A percentile compares a stretch with the other conserved stretches of the same genome.
These are phyloP conservation scores for Rafetus swinhoei DNA, from an alignment of 2,113 vertebrate species.

Conservation along the genomic window DNA sequence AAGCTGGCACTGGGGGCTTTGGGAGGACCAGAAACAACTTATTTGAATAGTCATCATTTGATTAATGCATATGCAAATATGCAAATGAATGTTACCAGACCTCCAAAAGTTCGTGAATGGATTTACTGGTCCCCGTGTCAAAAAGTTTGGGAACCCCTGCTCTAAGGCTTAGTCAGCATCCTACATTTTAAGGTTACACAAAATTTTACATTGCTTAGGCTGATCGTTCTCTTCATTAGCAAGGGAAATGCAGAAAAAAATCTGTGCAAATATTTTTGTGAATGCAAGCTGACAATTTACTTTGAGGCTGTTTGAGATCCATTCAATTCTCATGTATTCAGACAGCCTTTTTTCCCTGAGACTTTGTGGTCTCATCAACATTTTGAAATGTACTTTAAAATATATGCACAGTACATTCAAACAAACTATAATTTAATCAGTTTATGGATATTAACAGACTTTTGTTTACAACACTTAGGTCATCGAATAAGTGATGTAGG, in stretches of 20 bases:
- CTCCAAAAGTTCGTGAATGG: too few species aligned
- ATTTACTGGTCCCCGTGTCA: too few species aligned
- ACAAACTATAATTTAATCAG: not conserved
- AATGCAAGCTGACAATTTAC: slow-evolving; percentile 8
- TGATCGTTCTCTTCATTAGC: slow-evolving; percentile 14
- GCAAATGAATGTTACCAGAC: too few species aligned
- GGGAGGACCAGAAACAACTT: too few species aligned
- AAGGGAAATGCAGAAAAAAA: not conserved
- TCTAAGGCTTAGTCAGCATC: not conserved
- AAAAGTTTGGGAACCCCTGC: too few species aligned
- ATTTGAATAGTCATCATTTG: too few species aligned
- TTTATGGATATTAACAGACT: slow-evolving; percentile 16
- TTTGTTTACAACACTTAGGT: not conserved
- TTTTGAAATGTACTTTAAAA: slow-evolving; percentile 34
- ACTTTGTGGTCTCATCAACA: slow-evolving; percentile 9
- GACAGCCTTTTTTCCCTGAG: slow-evolving; percentile 22
- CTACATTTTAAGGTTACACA: not conserved
- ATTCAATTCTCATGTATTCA: slow-evolving; percentile 14
- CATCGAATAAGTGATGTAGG: not conserved
- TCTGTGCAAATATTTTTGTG: slow-evolving; percentile 35
- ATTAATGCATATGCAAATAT: too few species aligned
- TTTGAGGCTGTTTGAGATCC: slow-evolving; percentile 32
- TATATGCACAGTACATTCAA: not conserved
- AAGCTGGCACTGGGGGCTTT: too few species aligned
- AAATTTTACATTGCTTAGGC: slow-evolving; percentile 38